These are phyloP conservation scores for Zeugodacus cucurbitae DNA, from an alignment of 1,140 invertebrate species.

Conservation along the genomic window DNA sequence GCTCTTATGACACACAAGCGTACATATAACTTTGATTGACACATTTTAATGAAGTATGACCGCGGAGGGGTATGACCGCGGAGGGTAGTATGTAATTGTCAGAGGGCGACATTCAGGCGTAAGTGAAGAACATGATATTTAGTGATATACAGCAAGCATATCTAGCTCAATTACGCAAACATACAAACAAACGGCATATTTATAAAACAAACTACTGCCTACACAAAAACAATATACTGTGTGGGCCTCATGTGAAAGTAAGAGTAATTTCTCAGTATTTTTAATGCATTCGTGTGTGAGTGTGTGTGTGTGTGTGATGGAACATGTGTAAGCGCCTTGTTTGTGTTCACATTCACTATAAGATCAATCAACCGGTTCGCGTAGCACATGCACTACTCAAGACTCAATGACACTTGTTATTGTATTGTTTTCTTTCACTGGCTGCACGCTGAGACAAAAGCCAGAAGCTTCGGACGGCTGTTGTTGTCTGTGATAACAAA, in stretches of 20 bases:
- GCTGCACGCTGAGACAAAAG: slow-evolving; percentile 1
- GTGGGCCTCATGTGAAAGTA: neutral
- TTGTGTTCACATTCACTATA: neutral
- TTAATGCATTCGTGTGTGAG: neutral
- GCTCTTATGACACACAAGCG: neutral
- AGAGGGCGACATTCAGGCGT: neutral
- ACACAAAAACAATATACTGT: neutral
- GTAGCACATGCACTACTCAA: neutral
- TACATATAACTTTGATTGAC: neutral
- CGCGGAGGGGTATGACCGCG: neutral
- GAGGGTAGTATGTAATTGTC: neutral
- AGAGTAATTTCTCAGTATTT: neutral
- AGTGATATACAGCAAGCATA: neutral
- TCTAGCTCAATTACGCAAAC: neutral
- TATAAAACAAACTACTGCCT: neutral
- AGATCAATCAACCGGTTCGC: slow-evolving; percentile 16
- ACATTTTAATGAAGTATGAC: neutral
- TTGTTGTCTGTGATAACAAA: neutral
- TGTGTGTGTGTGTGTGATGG: neutral
- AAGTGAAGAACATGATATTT: neutral
- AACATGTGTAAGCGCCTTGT: neutral
- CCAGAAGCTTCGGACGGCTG: neutral
- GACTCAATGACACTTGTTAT: neutral
- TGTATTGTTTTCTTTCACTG: neutral
- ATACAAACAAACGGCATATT: neutral